Evolutionary conservation across 53 echinoderm and acorn worm genomes (phyloP).

Genomic region (Pentamera pediparva): DNA sequence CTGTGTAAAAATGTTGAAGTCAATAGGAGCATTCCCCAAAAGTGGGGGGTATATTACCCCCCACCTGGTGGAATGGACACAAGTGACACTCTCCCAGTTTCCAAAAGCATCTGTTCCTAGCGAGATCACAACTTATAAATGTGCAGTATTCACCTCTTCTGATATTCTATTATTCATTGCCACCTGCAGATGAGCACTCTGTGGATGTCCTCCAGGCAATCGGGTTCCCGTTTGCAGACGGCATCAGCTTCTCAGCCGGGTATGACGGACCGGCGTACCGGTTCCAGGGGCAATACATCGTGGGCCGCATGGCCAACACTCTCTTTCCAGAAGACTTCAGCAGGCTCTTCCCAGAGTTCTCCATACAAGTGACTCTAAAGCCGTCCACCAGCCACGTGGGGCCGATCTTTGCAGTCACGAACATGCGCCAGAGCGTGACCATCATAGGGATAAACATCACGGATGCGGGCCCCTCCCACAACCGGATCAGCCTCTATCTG

Average conservation of each 20-base stretch:
- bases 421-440: slow-evolving; percentile 46
- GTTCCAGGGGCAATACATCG: slow-evolving; percentile 60
- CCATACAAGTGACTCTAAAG: slow-evolving; percentile 69
- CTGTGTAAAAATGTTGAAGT: no score
- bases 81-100: no score
- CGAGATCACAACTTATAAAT: no score
- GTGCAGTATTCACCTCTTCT: no score
- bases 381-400: slow-evolving; percentile 67
- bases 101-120: no score
- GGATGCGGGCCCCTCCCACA: slow-evolving; percentile 15
- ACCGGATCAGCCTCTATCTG: slow-evolving; percentile 50
- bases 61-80: no score
- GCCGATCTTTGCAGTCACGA: slow-evolving; percentile 68
- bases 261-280: slow-evolving; percentile 44
- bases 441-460: slow-evolving; percentile 84
- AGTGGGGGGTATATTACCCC: no score
- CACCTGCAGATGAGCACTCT: background rate
- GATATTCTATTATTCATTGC: background rate
- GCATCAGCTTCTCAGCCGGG: slow-evolving; percentile 68
- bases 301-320: slow-evolving; percentile 60
- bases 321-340: slow-evolving; percentile 67
- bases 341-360: slow-evolving; percentile 59
- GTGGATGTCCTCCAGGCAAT: slow-evolving; percentile 52
- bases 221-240: slow-evolving; percentile 79
- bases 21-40: no score